phyloP scores from a whole-genome alignment of 2,113 vertebrate genomes.

The Grammomys surdaster region DNA sequence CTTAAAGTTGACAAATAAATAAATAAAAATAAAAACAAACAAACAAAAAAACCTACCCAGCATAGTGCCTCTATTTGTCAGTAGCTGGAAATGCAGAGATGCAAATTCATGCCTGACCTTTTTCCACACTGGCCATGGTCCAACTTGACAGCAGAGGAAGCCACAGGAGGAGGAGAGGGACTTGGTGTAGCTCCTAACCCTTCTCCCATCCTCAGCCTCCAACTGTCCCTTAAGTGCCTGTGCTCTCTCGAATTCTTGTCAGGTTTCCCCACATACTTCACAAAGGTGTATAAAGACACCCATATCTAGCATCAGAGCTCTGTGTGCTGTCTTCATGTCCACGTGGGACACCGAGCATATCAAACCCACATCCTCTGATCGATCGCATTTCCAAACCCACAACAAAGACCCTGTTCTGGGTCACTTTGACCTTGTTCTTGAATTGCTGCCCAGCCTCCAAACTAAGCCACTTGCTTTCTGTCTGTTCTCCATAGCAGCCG shows the following conservation, averaged over 20 bases:
- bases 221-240: neutral
- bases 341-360: neutral
- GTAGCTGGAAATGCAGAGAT: neutral
- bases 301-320: neutral
- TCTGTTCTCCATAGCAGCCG: neutral
- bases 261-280: neutral
- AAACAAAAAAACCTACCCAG: neutral
- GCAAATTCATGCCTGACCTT: neutral
- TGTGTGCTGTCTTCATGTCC: neutral
- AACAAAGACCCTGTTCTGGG: neutral
- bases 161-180: neutral
- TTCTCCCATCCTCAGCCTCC: neutral
- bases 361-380: neutral
- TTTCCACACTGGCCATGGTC: neutral
- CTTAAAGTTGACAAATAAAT: neutral
- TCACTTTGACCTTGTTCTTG: neutral
- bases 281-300: neutral
- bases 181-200: accelerated
- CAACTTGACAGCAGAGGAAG: neutral
- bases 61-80: neutral
- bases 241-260: neutral
- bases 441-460: neutral
- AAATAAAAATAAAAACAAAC: no score
- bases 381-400: neutral
- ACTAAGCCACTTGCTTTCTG: neutral